Base-by-base conservation (phyloP, 2,113 vertebrate species). In the Paramisgurnus dabryanus region DNA sequence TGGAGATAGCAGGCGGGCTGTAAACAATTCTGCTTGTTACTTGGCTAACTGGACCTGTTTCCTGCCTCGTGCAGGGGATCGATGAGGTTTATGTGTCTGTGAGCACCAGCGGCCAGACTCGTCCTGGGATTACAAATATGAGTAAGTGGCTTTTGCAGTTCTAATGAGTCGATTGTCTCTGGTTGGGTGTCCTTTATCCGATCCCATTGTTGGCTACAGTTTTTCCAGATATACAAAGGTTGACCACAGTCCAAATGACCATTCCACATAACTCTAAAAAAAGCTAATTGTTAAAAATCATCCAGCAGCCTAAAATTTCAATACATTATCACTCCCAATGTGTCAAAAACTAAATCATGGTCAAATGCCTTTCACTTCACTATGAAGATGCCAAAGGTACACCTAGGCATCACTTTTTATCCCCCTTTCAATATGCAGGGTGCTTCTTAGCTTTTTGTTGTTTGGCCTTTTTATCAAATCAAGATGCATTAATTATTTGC, bases 11-110 rank as follows among this genome's bases (percentile, higher is more conserved):
- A 80, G 53, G 41, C 65, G 2, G 41, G 74, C 71, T 75, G 72
- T 69, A 80, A 83, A 83, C 72, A 83, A 43, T 76, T 50, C 53
- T 65, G 63, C 79, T 85, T 27, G 72, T 80, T 85, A 77, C 67
- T 72, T 9, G n/a, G 5, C 58, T 39, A 75, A 63, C 58, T 75
- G 34, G 13, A 47, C 49, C 53, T 43, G 41, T 57, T 63, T 65
- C 64, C 58, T 43, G 57, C 12, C 18, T 66, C 76, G 58, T 76
- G 57, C 40, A 47, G 71, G 40, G 70, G 67, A 82, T 82, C 72
- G 47, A 85, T 80, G 50, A 67, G 22, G 53, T 67, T 63, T 80
- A 82, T 69, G 27, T 82, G 72, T 58, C 34, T 70, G 47, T 72
- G 45, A 53, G 53, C 61, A 72, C 18, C 66, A 41, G 22, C 49